These are phyloP conservation scores for Enteromius viviparus DNA, from an alignment of 2,797 vertebrate species.

Conservation along the genomic window DNA sequence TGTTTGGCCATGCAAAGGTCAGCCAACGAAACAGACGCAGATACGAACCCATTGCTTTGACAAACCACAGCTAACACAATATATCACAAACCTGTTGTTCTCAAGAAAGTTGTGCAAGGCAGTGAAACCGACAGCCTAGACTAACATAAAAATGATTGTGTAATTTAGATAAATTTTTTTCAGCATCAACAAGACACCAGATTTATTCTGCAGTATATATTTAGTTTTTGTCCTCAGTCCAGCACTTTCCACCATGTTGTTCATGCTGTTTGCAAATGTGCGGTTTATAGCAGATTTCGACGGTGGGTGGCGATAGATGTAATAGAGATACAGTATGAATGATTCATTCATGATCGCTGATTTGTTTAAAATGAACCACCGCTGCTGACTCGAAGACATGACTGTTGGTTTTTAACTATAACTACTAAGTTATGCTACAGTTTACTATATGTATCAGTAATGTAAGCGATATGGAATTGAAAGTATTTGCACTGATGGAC, in stretches of 20 bases:
- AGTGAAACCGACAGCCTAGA: constrained; percentile 3
- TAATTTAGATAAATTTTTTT: neutral
- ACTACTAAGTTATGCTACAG: too few relatives aligned
- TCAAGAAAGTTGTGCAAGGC: constrained; percentile 20
- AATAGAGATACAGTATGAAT: neutral
- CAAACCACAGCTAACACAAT: constrained; percentile 61
- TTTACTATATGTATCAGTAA: too few relatives aligned
- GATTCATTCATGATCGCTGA: neutral
- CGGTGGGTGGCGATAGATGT: neutral
- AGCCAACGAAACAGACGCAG: constrained; percentile 68
- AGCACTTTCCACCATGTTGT: neutral
- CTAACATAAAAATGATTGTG: neutral
- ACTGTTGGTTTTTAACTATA: neutral
- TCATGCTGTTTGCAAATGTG: neutral
- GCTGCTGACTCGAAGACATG: neutral
- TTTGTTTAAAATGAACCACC: neutral
- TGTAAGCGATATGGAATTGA: too few relatives aligned
- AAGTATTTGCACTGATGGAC: neutral
- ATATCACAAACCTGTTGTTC: constrained; percentile 58
- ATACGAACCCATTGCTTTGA: constrained; percentile 65
- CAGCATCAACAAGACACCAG: neutral
- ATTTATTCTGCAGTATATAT: neutral
- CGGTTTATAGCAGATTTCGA: neutral
- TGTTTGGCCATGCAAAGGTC: constrained; percentile 61
- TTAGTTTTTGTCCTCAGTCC: neutral